Base-by-base conservation (phyloP, 2,888 invertebrate genomes). In the Lomographa bimaculata region DNA sequence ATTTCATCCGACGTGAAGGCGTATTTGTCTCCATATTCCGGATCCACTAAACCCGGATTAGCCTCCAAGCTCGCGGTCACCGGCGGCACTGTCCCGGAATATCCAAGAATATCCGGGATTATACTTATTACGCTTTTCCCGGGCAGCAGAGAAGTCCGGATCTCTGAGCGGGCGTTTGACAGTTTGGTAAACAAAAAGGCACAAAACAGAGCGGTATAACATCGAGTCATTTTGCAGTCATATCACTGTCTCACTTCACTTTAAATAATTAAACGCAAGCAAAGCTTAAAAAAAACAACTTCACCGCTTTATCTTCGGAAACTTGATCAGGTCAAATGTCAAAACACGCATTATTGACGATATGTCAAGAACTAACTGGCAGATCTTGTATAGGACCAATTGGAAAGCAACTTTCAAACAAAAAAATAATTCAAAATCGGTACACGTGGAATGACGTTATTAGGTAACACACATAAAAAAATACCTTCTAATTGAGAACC, bases 101-200 rank as follows among this genome's bases (percentile, higher is more conserved):
- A 50, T 2, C 63, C 65, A 9, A 74, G 50, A 16, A 72, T 54
- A 11, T 59, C 70, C 16, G 76, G 65, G 5, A 75, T 62, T 2
- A 65, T 59, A 20, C 61, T 72, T n/a, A 77, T 53, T 1, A 67
- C 59, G 24, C 60, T 66, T 40, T 64, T 59, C n/a, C 60, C 65
- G 0, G 70, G 64, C 6, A 75, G 33, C 0, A 76, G 44, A 0
- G 57, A 39, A 2, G 46, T 35, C 37, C 57, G 49, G 11, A 60
- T 60, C n/a, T 59, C 67, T 0, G 57, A 47, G 5, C 52, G 50
- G 3, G 61, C 62, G 17, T 64, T 64, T 4, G 57, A 59, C 0
- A 34, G 19, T 7, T 25, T 20, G 5, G 21, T n/a, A 7, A 66
- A 46, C 53, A 60, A 7, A 60, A 34, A 71, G 46, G 51, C 58